Evolutionary conservation across 2,113 vertebrate genomes (phyloP).

Genomic region (Okapia johnstoni): DNA sequence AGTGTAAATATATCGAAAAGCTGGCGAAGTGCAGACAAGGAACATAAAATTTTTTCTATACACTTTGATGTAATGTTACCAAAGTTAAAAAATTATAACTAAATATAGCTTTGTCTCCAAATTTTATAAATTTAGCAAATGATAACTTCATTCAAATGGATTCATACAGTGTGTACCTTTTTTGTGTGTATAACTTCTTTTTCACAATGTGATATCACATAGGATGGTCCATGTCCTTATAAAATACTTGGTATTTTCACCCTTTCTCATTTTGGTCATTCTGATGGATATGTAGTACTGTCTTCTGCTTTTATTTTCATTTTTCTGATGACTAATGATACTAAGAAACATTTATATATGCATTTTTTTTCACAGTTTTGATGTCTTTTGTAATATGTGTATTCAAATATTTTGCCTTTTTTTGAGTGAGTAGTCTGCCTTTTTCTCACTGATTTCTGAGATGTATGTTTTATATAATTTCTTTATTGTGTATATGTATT

Average conservation of each 20-base stretch:
- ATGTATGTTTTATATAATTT: background rate
- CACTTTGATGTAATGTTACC: background rate
- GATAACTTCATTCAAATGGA: background rate
- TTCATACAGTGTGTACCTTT: background rate
- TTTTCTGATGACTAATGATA: background rate
- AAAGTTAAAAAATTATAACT: background rate
- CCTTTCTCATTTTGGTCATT: background rate
- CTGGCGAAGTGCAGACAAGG: background rate
- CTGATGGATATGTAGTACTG: background rate
- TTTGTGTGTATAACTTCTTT: background rate
- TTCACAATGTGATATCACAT: background rate
- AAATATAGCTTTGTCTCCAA: background rate
- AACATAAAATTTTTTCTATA: background rate
- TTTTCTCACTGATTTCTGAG: background rate
- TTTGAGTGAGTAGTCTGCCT: background rate
- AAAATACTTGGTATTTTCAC: background rate
- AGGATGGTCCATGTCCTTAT: background rate
- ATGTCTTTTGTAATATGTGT: background rate
- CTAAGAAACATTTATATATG: background rate
- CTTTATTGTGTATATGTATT: background rate
- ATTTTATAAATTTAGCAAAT: background rate
- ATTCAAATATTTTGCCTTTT: background rate
- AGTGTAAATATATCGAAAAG: background rate
- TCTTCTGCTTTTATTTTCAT: background rate
- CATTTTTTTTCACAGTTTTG: background rate